Base-by-base conservation (phyloP, 2,888 invertebrate species). In the Listrodromus nycthemerus region DNA sequence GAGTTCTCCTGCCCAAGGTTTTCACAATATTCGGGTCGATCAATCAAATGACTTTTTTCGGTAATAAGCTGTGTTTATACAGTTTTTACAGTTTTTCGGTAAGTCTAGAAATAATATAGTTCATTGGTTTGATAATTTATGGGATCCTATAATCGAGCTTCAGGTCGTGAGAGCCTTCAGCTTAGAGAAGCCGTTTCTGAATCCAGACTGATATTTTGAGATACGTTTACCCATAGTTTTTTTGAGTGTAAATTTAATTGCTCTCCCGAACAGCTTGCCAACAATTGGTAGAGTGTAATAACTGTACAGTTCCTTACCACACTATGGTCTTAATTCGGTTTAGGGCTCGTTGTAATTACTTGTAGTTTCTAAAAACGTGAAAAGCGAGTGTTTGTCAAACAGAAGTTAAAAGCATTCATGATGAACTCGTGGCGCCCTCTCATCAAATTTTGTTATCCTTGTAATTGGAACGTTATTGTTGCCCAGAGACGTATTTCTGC, bases 21-120 rank as follows among this genome's bases (percentile, higher is more conserved):
- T 30, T 30, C 30, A 30, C 30, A 30, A 30, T 30, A 30, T 30
- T 30, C 30, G 30, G 30, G 2, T 30, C 30, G 30, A 30, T 30
- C 30, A 1, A 30, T 30, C 4, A 30, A n/a, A n/a, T n/a, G n/a
- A n/a, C n/a, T n/a, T n/a, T n/a, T n/a, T n/a, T n/a, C n/a, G n/a
- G n/a, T n/a, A n/a, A n/a, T n/a, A n/a, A n/a, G n/a, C n/a, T n/a
- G n/a, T n/a, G n/a, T n/a, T n/a, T n/a, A n/a, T n/a, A n/a, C n/a
- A n/a, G n/a, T n/a, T n/a, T n/a, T n/a, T n/a, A n/a, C n/a, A n/a
- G n/a, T n/a, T n/a, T 76, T 86, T 85, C 8, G 83, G 76, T 24
- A 88, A 83, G 67, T 89, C 87, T 8, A 89, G 81, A 55, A 88
- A 87, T 3, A 86, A 76, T 1, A 82, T 73, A 21, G 86, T 84